Evolutionary conservation across 2,888 invertebrate genomes (phyloP), one percentile per base, ranked within the genome.

Genomic region (Dorcus parallelipipedus): DNA sequence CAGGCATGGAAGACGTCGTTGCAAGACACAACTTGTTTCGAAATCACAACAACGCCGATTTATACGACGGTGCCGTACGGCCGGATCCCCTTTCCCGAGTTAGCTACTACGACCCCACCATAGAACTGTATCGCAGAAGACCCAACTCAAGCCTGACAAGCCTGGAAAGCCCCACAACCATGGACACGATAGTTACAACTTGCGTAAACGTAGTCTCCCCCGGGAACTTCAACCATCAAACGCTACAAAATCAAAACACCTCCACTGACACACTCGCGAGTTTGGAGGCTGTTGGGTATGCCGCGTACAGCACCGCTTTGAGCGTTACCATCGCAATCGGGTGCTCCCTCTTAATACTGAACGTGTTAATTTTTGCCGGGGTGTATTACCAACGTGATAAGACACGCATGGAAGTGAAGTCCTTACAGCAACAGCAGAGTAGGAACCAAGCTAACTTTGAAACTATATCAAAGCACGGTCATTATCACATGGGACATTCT

Each of bases 11-110:
- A 71, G 93, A 93, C 76, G 92, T 91, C 7, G 90, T 91, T 45
- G 88, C 90, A 1, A 82, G 90, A 49, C 93, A 95, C 80, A 95
- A 96, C 79, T 84, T 95, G 65, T 93, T 96, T 79, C 86, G 90
- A 66, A 90, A 93, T 79, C 91, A 94, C 79, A 90, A 93, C 74
- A 93, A 95, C 76, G 88, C 89, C 66, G 90, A 90, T 62, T 81
- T 95, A 23, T 96, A 95, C 80, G 95, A 95, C 75, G 95, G 95
- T 49, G 85, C 90, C 47, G 92, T 95, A 38, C 84, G 95, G 61
- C 90, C 91, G 8, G 93, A 93, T 79, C 91, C 91, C n/a, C 80
- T 91, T 61, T 85, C 86, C 41, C 80, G 88, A 63, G 83, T 84
- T 64, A 79, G 79, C 63, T 84, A 84, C 73, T 84, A 84, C 77